Evolutionary conservation across 2,113 vertebrate species (phyloP), one percentile per base, ranked within the genome.

Genomic region (Pyxicephalus adspersus): DNA sequence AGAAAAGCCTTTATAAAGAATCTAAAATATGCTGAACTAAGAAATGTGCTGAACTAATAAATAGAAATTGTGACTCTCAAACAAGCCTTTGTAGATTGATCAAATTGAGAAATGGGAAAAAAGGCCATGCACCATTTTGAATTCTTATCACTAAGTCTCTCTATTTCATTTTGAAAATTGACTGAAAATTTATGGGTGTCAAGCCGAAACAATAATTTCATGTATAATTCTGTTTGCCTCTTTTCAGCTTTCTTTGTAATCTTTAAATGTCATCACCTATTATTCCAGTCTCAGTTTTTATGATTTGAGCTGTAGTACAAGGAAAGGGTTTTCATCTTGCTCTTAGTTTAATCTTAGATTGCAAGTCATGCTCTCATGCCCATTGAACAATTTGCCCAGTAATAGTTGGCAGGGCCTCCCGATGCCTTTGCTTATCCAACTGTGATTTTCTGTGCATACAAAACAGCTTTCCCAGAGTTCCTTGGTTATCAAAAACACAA

Each of bases 291-390:
- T 9, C 31, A 19, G 72, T 50, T 75, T n/a, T 50, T 63, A 75
- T 75, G 11, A 61, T 60, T 25, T 11, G 13, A n/a, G 38, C 50
- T 52, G 63, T 64, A 77, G 26, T 64, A 58, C 51, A 29, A n/a
- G 51, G 16, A 34, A 58, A 68, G 22, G 54, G 28, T 50, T 60
- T 52, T 28, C 66, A 68, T 63, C 57, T 64, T 70, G 31, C 54
- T 57, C 22, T 61, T 70, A 52, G 45, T 80, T 80, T 80, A 29
- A 58, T 58, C 50, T 70, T 80, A 70, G 55, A 70, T 60, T 80
- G 77, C 77, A 60, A 70, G 77, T 80, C 77, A 80, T 80, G 77
- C 65, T 70, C 54, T 70, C 65, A 61, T 71, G 55, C 23, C 65
- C 55, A 71, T 6, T 80, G 77, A 80, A 61, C 77, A 61, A 60